Percentiles rank a stretch among this genome's conserved stretches.
These are phyloP conservation scores for Anaspis maculata DNA, from an alignment of 2,888 invertebrate genomes.

Conservation along the genomic window DNA sequence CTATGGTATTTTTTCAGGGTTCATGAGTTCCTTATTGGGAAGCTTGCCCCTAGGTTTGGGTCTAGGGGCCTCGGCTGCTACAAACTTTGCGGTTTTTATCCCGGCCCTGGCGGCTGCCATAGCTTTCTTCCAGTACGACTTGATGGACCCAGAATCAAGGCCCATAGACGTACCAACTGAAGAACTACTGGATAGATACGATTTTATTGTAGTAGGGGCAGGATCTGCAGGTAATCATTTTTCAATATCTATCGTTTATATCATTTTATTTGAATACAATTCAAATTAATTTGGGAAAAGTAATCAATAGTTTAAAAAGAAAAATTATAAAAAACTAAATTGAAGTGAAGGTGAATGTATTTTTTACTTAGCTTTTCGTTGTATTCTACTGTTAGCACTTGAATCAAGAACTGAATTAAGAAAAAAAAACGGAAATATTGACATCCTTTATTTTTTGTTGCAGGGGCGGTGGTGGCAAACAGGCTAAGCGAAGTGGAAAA, in stretches of 20 bases:
- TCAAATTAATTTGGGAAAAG: no score
- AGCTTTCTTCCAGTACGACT: conserved; percentile 80
- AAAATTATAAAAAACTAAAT: no score
- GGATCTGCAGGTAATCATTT: conserved; percentile 75
- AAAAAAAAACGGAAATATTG: no score
- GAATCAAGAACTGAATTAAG: no score
- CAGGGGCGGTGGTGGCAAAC: conserved; percentile 78
- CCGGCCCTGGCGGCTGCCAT: conserved; percentile 78
- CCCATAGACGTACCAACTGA: conserved; percentile 63
- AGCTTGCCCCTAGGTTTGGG: no score
- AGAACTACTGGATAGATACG: conserved; percentile 59
- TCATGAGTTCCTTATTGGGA: conserved; percentile 61
- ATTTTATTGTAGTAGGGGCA: conserved; percentile 79
- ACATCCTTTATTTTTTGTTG: no score
- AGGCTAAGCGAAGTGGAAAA: conserved; percentile 69
- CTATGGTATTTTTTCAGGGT: conserved; percentile 13
- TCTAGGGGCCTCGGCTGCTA: conserved; percentile 57
- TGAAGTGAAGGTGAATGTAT: no score
- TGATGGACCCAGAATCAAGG: conserved; percentile 73
- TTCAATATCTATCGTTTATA: no score
- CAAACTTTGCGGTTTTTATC: conserved; percentile 70
- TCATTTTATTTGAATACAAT: no score
- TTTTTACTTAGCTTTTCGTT: no score
- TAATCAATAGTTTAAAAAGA: no score
- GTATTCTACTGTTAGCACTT: no score